Evolutionary conservation across 2,113 vertebrate genomes (phyloP).

Genomic region (Eurypyga helias): DNA sequence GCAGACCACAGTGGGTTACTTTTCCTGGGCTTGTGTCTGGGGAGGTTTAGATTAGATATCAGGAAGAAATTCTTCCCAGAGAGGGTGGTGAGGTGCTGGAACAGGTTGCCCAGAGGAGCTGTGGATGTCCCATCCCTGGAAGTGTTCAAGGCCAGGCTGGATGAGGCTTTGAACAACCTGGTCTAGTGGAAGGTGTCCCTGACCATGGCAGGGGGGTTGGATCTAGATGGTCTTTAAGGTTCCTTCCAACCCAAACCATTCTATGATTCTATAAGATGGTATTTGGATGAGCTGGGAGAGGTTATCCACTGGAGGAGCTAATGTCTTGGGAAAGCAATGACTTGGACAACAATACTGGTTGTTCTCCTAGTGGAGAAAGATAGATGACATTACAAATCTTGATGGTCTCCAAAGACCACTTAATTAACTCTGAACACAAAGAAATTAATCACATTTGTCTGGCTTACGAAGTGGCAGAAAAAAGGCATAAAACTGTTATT

Average conservation of each 20-base stretch:
- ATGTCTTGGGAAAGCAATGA: not conserved
- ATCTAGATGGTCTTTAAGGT: too few species aligned
- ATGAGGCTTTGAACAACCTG: too few species aligned
- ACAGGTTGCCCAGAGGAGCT: too few species aligned
- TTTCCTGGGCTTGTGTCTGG: not conserved
- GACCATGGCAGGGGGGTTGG: too few species aligned
- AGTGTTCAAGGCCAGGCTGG: too few species aligned
- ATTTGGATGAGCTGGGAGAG: not conserved
- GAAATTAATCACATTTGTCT: not conserved
- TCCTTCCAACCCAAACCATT: too few species aligned
- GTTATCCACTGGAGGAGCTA: not conserved
- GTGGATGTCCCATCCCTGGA: too few species aligned
- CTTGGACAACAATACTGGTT: not conserved
- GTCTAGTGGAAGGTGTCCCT: too few species aligned
- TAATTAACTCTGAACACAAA: not conserved
- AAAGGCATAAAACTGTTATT: not conserved
- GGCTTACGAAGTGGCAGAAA: not conserved
- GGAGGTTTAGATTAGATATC: too few species aligned
- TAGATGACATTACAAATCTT: not conserved
- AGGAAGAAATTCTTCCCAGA: too few species aligned
- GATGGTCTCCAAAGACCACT: not conserved
- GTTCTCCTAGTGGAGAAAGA: not conserved
- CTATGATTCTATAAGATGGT: too few species aligned
- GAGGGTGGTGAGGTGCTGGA: too few species aligned
- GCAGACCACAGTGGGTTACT: not conserved